These are phyloP conservation scores for Lithophane semibrunnea DNA, from an alignment of 2,888 invertebrate species.

Conservation along the genomic window DNA sequence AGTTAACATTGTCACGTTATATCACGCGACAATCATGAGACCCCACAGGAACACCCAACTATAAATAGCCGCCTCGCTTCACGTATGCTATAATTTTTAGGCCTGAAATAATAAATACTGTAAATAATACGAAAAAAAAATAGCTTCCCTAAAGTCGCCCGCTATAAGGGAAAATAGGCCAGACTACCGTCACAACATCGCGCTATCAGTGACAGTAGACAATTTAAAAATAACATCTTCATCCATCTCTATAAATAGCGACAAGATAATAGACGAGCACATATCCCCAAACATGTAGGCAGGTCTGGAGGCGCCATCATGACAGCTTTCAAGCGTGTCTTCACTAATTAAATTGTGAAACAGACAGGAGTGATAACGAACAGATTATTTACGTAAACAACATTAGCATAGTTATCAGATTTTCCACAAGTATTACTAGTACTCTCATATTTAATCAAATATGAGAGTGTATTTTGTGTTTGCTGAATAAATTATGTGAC, in stretches of 20 bases:
- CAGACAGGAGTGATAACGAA: constrained; percentile 76
- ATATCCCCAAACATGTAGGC: constrained; percentile 72
- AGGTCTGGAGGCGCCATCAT: constrained; percentile 78
- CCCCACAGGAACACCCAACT: constrained; percentile 28
- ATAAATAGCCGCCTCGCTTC: constrained; percentile 19
- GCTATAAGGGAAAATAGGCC: background rate
- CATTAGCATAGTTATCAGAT: constrained; percentile 64
- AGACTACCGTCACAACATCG: no score
- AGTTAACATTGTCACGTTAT: constrained; percentile 43
- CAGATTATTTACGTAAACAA: constrained; percentile 72
- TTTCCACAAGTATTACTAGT: constrained; percentile 34
- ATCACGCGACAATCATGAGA: constrained; percentile 6
- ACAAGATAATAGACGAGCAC: constrained; percentile 65
- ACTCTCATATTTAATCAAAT: background rate
- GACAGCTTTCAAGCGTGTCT: constrained; percentile 82
- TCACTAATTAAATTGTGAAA: constrained; percentile 80
- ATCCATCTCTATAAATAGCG: constrained; percentile 59
- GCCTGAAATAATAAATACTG: background rate
- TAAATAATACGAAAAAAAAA: no score
- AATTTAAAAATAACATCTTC: constrained; percentile 52
- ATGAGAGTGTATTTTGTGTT: background rate
- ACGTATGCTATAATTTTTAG: background rate
- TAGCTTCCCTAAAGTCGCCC: no score
- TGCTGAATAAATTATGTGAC: background rate
- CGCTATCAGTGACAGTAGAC: constrained; percentile 15